Evolutionary conservation across 2,888 invertebrate species (phyloP).

Genomic region (Rhingia campestris): DNA sequence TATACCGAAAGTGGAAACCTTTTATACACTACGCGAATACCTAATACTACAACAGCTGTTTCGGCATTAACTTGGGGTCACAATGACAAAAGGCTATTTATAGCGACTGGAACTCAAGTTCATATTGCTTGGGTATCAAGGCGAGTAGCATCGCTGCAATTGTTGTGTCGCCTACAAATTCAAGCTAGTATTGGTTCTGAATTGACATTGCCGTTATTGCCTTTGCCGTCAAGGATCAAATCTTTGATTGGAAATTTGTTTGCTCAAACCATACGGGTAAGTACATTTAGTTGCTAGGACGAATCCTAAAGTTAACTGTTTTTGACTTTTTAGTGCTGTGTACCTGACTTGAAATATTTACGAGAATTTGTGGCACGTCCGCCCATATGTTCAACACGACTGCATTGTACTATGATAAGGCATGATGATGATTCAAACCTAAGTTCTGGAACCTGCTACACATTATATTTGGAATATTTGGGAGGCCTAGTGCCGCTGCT

Average conservation of each 20-base stretch:
- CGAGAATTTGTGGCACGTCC: constrained; percentile 97
- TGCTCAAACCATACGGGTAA: constrained; percentile 96
- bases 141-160: constrained; percentile 94
- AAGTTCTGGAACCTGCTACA: constrained; percentile 89
- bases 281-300: constrained; percentile 73
- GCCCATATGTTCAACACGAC: constrained; percentile 91
- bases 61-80: constrained; percentile 99
- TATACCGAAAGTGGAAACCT: constrained; percentile 93
- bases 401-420: constrained; percentile 98
- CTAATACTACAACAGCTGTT: constrained; percentile 90
- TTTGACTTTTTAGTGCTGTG: constrained; percentile 89
- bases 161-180: constrained; percentile 92
- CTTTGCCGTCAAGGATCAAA: constrained; percentile 93
- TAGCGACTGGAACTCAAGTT: constrained; percentile 94
- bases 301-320: neutral
- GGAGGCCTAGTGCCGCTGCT: constrained; percentile 98
- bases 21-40: constrained; percentile 91
- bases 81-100: constrained; percentile 96
- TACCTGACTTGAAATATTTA: constrained; percentile 93
- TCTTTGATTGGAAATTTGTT: constrained; percentile 93
- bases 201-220: constrained; percentile 89
- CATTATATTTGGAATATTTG: constrained; percentile 95
- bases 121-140: constrained; percentile 97
- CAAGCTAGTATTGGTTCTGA: constrained; percentile 90
- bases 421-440: constrained; percentile 92